These are phyloP conservation scores for Sisor rabdophorus DNA, from an alignment of 2,113 vertebrate genomes.

Conservation along the genomic window DNA sequence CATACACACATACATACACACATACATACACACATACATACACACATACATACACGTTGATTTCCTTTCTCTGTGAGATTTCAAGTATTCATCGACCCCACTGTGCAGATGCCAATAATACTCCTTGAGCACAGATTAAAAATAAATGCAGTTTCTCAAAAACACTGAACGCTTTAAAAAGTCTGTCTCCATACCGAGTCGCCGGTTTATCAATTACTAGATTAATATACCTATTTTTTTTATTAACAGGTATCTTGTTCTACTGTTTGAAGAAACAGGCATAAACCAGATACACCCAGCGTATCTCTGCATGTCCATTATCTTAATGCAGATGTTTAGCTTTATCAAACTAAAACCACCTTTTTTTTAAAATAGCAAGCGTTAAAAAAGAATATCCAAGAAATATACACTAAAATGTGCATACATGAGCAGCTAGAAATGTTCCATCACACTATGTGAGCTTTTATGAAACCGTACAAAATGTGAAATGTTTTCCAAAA, in stretches of 20 bases:
- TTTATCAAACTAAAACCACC: conserved; percentile 85
- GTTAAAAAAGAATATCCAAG: conserved; percentile 88
- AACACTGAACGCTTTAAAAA: conserved; percentile 64
- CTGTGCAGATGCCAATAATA: conserved; percentile 83
- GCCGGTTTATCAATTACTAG: conserved; percentile 11
- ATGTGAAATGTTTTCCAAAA: conserved; percentile 96
- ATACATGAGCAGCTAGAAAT: conserved; percentile 96
- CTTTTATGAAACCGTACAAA: conserved; percentile 99
- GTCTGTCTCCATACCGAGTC: conserved; percentile 57
- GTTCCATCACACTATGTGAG: conserved; percentile 94
- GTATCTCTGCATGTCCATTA: conserved; percentile 63
- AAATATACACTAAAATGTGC: conserved; percentile 98
- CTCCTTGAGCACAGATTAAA: conserved; percentile 90
- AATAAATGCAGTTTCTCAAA: conserved; percentile 84
- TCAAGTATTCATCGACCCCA: conserved; percentile 39
- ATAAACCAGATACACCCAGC: neutral
- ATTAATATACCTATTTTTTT: neutral
- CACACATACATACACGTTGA: neutral
- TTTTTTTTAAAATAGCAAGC: conserved; percentile 71
- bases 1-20: conserved; percentile 76
- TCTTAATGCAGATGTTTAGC: conserved; percentile 64
- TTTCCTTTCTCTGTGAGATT: conserved; percentile 8
- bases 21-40: neutral
- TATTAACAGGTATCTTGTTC: conserved; percentile 10
- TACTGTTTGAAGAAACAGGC: conserved; percentile 7